Evolutionary conservation across 2,888 invertebrate genomes (phyloP), one percentile per base, ranked within the genome.

Genomic region (Leptothorax acervorum): DNA sequence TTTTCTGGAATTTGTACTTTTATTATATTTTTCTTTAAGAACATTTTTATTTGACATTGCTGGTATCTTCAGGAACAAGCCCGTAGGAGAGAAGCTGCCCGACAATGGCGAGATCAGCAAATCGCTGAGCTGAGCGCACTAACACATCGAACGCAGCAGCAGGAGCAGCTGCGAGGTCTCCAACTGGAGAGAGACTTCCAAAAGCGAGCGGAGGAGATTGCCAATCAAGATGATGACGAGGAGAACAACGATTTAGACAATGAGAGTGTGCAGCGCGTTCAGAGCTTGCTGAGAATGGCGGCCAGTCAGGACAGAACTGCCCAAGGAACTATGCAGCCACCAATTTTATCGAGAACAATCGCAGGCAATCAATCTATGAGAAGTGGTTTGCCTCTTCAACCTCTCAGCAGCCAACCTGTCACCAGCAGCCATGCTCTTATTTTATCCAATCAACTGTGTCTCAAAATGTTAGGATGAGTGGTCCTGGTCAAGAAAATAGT

Each of bases 121-220:
- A 99, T 99, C 86, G 96, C 96, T 0, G 98, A 98, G 90, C 95
- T 99, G 78, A 96, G 97, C 88, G 95, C 96, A 1, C 94, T 97
- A 84, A 96, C 97, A 28, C 96, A 96, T 74, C 96, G 98, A 82
- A 96, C 97, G 3, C 95, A 97, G 0, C 97, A 97, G 91, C 98
- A 99, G 94, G 98, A 99, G 93, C 98, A 98, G 92, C 95, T 99
- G 28, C 96, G 98, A 82, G 97, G 98, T n/a, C 95, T 99, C 82
- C 97, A 97, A 88, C 95, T 99, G n/a, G 99, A 99, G 94, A 96
- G 98, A 85, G 99, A 99, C 95, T 99, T 99, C 94, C 99, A 99
- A 94, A 96, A 98, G 73, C 96, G 99, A 70, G 99, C 98, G 3
- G 97, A 97, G 93, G 98, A 98, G 95, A 96, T 96, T 51, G 96